These are phyloP conservation scores for Lamellibrachia satsuma DNA, from an alignment of 2,888 invertebrate genomes.

Conservation along the genomic window DNA sequence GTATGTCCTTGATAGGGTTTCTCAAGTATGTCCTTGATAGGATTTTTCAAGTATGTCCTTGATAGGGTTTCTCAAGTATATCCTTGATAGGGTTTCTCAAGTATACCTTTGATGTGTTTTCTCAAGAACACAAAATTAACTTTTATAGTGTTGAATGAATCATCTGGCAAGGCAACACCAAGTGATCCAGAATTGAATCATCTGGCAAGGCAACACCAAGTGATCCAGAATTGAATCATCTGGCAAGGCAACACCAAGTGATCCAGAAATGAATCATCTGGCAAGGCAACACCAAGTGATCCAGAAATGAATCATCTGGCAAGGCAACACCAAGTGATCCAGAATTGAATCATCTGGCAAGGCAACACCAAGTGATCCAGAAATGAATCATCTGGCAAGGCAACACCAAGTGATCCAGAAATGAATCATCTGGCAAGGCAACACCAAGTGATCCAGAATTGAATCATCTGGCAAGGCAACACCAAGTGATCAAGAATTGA, in stretches of 20 bases:
- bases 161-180: not conserved
- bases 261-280: not conserved
- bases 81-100: too few species aligned
- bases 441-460: not conserved
- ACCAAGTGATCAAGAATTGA: not conserved
- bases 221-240: not conserved
- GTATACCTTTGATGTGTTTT: not conserved
- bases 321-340: not conserved
- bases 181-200: not conserved
- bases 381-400: not conserved
- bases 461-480: not conserved
- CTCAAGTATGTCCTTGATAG: too few species aligned
- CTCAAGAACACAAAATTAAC: not conserved
- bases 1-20: too few species aligned
- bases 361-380: not conserved
- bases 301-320: not conserved
- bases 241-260: not conserved
- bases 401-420: not conserved
- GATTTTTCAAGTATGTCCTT: too few species aligned
- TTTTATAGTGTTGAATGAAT: not conserved
- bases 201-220: not conserved
- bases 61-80: too few species aligned
- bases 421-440: not conserved
- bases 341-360: not conserved
- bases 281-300: not conserved